Evolutionary conservation across 2,888 invertebrate species (phyloP).

Genomic region (Sphaeridia pumilis): DNA sequence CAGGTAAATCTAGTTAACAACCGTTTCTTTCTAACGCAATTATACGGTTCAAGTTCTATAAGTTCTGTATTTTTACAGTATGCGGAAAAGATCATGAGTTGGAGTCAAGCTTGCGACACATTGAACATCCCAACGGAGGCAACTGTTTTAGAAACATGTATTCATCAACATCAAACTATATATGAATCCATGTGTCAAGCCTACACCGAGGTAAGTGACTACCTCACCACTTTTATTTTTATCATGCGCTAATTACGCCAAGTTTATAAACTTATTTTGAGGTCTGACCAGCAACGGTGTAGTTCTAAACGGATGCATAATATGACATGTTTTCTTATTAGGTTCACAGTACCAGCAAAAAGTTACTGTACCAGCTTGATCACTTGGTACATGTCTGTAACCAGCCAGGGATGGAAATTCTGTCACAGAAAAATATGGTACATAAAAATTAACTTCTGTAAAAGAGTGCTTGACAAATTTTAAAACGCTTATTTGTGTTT

Average conservation of each 20-base stretch:
- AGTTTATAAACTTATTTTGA: too few species aligned
- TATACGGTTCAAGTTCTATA: not conserved
- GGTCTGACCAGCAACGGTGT: too few species aligned
- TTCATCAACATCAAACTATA: constrained; percentile 83
- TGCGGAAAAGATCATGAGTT: constrained; percentile 78
- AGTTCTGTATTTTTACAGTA: constrained; percentile 49
- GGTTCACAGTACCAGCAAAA: constrained; percentile 93
- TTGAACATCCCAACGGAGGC: constrained; percentile 55
- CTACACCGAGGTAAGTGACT: constrained; percentile 77
- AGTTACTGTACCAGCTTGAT: constrained; percentile 86
- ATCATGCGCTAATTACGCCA: too few species aligned
- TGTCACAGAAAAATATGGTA: constrained; percentile 59
- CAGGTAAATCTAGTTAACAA: constrained; percentile 40
- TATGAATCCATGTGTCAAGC: constrained; percentile 96
- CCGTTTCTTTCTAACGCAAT: not conserved
- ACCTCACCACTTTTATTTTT: too few species aligned
- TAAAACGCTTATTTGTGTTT: not conserved
- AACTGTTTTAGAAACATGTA: constrained; percentile 76
- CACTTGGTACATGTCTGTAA: constrained; percentile 93
- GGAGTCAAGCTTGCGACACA: constrained; percentile 82
- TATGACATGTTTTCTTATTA: too few species aligned
- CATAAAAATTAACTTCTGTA: too few species aligned
- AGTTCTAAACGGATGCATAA: too few species aligned
- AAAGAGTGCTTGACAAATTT: not conserved
- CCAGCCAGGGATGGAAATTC: constrained; percentile 63